Evolutionary conservation across 2,888 invertebrate genomes (phyloP).

Genomic region (Tetranychus truncatus): DNA sequence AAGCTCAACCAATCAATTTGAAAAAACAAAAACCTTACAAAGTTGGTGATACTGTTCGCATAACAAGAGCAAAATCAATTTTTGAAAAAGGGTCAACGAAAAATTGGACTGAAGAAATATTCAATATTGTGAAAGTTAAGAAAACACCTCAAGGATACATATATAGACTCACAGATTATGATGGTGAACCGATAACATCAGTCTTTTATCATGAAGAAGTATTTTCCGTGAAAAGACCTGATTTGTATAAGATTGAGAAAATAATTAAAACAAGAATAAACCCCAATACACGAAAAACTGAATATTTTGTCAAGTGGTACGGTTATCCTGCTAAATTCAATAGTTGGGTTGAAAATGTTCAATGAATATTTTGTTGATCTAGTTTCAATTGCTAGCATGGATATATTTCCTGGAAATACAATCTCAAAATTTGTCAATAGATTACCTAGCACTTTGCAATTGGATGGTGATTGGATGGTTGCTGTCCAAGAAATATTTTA

Average conservation of each 20-base stretch:
- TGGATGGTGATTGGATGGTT: background rate
- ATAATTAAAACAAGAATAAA: background rate
- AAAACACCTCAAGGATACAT: background rate
- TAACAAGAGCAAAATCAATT: background rate
- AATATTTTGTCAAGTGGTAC: background rate
- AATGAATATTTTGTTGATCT: background rate
- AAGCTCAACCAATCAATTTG: background rate
- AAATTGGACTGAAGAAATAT: conserved; percentile 1
- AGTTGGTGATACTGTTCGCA: background rate
- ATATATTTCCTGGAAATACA: background rate
- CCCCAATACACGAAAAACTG: background rate
- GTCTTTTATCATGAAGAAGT: background rate
- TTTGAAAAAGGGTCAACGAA: background rate
- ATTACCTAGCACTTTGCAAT: background rate
- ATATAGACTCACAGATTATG: background rate
- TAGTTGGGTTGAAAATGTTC: conserved; percentile 4
- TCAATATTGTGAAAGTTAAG: background rate
- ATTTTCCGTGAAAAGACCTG: background rate
- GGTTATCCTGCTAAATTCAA: background rate
- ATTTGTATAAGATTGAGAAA: background rate
- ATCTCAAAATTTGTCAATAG: background rate
- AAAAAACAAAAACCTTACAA: background rate
- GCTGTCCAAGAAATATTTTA: background rate
- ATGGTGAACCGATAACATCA: background rate
- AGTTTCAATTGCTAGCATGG: background rate